Conservation (phyloP, 2,797 vertebrate genomes). For the Bovichtus diacanthus region DNA sequence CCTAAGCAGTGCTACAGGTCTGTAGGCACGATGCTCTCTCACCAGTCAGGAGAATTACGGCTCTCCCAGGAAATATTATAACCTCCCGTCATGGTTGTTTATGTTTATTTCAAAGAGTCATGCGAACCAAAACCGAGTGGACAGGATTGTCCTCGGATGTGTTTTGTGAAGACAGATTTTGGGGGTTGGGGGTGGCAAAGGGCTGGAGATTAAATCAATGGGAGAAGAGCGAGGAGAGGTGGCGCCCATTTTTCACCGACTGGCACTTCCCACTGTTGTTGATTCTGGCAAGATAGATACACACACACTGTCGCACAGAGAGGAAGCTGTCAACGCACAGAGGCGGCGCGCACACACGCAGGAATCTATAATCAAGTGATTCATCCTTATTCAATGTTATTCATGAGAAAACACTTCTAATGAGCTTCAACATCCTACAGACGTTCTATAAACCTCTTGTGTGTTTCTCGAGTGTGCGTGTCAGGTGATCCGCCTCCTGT, state of each 20-base stretch:
- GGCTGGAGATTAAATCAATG: conserved; percentile 76
- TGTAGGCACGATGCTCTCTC: neutral
- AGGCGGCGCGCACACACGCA: conserved; percentile 7
- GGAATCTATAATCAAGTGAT: conserved; percentile 68
- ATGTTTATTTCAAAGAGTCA: conserved; percentile 59
- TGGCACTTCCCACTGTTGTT: conserved; percentile 61
- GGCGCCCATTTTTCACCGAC: conserved; percentile 61
- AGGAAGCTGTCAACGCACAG: conserved; percentile 42
- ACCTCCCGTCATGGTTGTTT: conserved; percentile 62
- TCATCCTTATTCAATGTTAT: conserved; percentile 59
- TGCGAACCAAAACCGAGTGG: conserved; percentile 57
- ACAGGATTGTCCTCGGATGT: conserved; percentile 59
- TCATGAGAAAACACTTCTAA: conserved; percentile 67
- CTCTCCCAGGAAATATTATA: conserved; percentile 39
- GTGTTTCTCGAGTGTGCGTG: conserved; percentile 17
- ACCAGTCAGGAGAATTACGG: conserved; percentile 47
- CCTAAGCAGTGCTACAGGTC: neutral
- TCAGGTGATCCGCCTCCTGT: neutral
- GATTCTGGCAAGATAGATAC: conserved; percentile 48
- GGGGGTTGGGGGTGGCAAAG: conserved; percentile 40
- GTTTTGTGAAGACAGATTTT: conserved; percentile 71
- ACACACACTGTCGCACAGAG: conserved; percentile 28
- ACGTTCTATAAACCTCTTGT: conserved; percentile 41
- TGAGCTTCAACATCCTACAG: conserved; percentile 58
- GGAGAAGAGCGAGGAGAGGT: conserved; percentile 44